Base-by-base conservation (phyloP, 23 tunicate species). In the Ciona savignyi region DNA sequence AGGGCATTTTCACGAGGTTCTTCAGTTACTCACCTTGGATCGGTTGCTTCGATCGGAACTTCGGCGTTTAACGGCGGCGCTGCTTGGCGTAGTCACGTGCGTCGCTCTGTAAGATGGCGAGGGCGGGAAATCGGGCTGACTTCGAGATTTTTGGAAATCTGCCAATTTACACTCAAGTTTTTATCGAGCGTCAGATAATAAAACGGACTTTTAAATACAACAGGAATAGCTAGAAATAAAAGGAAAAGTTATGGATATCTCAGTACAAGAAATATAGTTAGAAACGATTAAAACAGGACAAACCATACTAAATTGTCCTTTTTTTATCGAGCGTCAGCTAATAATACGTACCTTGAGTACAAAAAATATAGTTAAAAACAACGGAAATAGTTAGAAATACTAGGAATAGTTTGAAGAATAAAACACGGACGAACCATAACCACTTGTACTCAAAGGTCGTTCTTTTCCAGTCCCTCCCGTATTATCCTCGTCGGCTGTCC, bases 101-200 rank as follows among this genome's bases (percentile, higher is more conserved):
- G 73, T 33, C 56, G 56, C 56, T 42, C 15, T 42, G 56, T 42
- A 6, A 33, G 70, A 65, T 25, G 77, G 77, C 28, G 34, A 71
- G 1, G 76, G 60, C 0, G 87, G 75, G 65, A 77, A 60, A 61
- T 83, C 89, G 2, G 89, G 89, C 29, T 83, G 89, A 42, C 89
- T 83, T 29, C 82, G 82, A 27, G 89, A 83, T 51, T 83, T 83
- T 35, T 77, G 89, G 62, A 76, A 83, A 70, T 77, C 89, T 83
- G 64, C 0, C 23, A 29, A 11, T n/a, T n/a, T n/a, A n/a, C n/a
- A n/a, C n/a, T n/a, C n/a, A n/a, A n/a, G n/a, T n/a, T n/a, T n/a
- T n/a, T n/a, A n/a, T n/a, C n/a, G n/a, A n/a, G n/a, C n/a, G n/a
- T n/a, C n/a, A n/a, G n/a, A n/a, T n/a, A n/a, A n/a, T n/a, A n/a